Evolutionary conservation across 2,797 vertebrate genomes (phyloP), one percentile per base, ranked within the genome.

Genomic region (Nasua narica): DNA sequence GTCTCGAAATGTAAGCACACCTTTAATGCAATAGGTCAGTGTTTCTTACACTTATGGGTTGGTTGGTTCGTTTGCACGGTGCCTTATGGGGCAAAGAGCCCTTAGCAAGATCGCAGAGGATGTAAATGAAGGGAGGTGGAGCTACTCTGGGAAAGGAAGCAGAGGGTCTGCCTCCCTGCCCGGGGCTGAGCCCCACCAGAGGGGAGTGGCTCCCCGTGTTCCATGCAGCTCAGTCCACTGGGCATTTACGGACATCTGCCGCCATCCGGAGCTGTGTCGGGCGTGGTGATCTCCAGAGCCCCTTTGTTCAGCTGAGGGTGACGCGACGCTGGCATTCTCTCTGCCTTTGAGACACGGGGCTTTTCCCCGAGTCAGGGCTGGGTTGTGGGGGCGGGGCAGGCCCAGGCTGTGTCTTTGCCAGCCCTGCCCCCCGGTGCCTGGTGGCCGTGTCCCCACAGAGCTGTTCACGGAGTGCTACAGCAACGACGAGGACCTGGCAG

Each of bases 381-480:
- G 46, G 16, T 10, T 13, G 74, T 50, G 40, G 48, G 16, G 2
- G 0, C 0, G 2, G 25, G 50, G 74, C 21, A 29, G 84, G 69
- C 9, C 29, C 3, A 77, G 6, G 2, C 0, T 1, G 4, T 8
- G 14, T 6, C 0, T 13, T 18, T 7, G 58, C 27, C 40, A 0
- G 56, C 54, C 11, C 46, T 32, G 50, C 60, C 60, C 32, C 60
- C 23, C 14, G 19, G 19, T 25, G n/a, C n/a, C 46, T n/a, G 29
- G 87, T 29, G 23, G 4, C 58, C 5, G 15, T 81, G 50, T 84
- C 27, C 37, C 93, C 46, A n/a, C 40, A 99, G 99, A 99, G 95
- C 96, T 99, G n/a, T 99, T 99, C 98, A 99, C 98, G 0, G 99
- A 99, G 97, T 99, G 99, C 77, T 99, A 99, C 96, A 99, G 99